These are phyloP conservation scores for Geodia barretti DNA, from an alignment of 37 sponge, comb jelly and placozoan genomes.

Conservation along the genomic window DNA sequence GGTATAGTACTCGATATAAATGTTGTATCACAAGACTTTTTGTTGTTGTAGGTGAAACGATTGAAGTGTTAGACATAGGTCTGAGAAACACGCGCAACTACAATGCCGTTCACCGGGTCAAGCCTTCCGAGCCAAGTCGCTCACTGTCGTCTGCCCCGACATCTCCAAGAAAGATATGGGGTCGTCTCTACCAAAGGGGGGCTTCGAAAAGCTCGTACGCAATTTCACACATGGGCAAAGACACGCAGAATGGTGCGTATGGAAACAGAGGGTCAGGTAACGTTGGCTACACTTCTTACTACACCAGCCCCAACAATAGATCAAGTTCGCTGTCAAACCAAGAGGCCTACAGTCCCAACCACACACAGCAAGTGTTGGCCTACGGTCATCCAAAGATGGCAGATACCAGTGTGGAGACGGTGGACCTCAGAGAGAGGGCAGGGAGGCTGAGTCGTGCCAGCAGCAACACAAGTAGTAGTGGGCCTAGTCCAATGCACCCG, in stretches of 20 bases:
- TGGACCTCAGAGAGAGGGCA: slow-evolving; percentile 22
- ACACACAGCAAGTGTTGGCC: background rate
- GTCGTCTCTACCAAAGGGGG: background rate
- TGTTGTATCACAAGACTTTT: too few relatives aligned
- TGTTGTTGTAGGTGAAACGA: slow-evolving; percentile 45
- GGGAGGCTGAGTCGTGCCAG: background rate
- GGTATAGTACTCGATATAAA: too few relatives aligned
- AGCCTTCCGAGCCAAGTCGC: background rate
- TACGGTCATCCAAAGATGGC: background rate
- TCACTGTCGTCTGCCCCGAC: background rate
- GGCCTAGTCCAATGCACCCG: background rate
- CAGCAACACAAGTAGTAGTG: background rate
- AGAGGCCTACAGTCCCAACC: background rate
- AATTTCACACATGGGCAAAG: background rate
- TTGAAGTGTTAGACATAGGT: slow-evolving; percentile 61
- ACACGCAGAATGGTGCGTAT: background rate
- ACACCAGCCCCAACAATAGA: background rate
- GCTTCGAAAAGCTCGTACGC: background rate
- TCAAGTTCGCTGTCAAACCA: background rate
- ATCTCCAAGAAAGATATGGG: background rate
- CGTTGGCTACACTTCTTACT: background rate
- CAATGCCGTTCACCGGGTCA: slow-evolving; percentile 25
- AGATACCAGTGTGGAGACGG: slow-evolving; percentile 13
- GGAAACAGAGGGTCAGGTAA: background rate
- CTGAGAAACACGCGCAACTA: slow-evolving; percentile 23